phyloP scores from a whole-genome alignment of 2,888 invertebrate species.

The Pharmacophagus antenor region DNA sequence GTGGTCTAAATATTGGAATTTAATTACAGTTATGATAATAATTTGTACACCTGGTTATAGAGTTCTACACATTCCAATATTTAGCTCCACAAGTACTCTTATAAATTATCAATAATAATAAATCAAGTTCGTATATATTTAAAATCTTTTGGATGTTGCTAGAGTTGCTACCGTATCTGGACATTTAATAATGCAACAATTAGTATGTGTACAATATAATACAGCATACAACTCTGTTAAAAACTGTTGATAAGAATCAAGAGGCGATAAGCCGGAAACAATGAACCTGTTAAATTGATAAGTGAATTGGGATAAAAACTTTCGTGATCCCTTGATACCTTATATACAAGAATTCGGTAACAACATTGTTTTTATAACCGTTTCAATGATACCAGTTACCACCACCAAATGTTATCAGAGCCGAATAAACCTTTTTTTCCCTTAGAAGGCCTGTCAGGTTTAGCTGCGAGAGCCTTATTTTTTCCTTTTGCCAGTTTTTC shows the following conservation, averaged over 20 bases:
- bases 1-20: conserved; percentile 77
- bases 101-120: conserved; percentile 45
- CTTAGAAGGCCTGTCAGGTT: conserved; percentile 81
- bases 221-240: conserved; percentile 75
- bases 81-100: conserved; percentile 64
- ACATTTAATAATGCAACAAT: neutral
- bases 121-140: conserved; percentile 52
- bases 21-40: conserved; percentile 71
- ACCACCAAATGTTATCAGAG: conserved; percentile 92
- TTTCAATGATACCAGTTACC: conserved; percentile 77
- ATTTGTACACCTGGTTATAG: conserved; percentile 75
- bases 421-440: conserved; percentile 92
- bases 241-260: conserved; percentile 74
- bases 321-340: conserved; percentile 74
- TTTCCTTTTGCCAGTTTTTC: conserved; percentile 68
- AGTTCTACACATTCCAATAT: conserved; percentile 73
- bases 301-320: conserved; percentile 56
- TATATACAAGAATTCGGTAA: conserved; percentile 60
- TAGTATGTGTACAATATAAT: conserved; percentile 62
- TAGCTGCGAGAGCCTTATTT: conserved; percentile 75
- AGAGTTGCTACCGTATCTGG: conserved; percentile 51
- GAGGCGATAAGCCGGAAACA: conserved; percentile 75
- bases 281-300: conserved; percentile 49
- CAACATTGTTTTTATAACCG: conserved; percentile 54
- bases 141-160: conserved; percentile 50